Base-by-base conservation (phyloP, 2,888 invertebrate species). In the Blastobasis lacticolella region DNA sequence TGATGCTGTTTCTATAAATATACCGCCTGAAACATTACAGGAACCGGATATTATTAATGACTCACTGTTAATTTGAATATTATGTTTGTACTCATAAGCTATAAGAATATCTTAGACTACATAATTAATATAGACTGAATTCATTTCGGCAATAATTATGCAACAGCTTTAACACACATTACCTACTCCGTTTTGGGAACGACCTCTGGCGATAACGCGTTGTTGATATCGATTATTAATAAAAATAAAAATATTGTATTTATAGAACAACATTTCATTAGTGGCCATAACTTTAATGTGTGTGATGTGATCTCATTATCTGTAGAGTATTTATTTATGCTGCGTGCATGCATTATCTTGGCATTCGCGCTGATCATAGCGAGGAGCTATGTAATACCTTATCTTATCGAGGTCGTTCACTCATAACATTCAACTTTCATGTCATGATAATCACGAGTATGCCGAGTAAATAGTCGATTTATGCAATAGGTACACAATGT, bases 401-500 rank as follows among this genome's bases (percentile, higher is more conserved):
- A 84, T 85, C 81, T 81, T 81, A 79, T 75, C 78, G 67, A 71
- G 83, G 78, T 79, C 81, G 66, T 87, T 87, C 73, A 86, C 85
- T 62, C 64, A 78, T 85, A 83, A 85, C 85, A 83, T 83, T 85
- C 76, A 81, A 71, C 72, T 76, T 75, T 69, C 64, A 67, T 69
- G 64, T 64, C 54, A 61, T 62, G 67, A 67, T 71, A 65, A 61
- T 67, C 59, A 59, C 53, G 54, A 60, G 38, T 7, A 42, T 6
- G n/a, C n/a, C n/a, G n/a, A n/a, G 23, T 51, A 54, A 50, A 51
- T 45, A 51, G 44, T 51, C 37, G 46, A 46, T 49, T n/a, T 45
- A 45, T 10, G 23, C 5, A 23, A 2, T 23, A 23, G 23, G 23
- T 23, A 23, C 3, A 23, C 23, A 23, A 23, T 23, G 23, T 23